These are phyloP conservation scores for Dendrolimus houi DNA, from an alignment of 2,888 invertebrate species.

Conservation along the genomic window DNA sequence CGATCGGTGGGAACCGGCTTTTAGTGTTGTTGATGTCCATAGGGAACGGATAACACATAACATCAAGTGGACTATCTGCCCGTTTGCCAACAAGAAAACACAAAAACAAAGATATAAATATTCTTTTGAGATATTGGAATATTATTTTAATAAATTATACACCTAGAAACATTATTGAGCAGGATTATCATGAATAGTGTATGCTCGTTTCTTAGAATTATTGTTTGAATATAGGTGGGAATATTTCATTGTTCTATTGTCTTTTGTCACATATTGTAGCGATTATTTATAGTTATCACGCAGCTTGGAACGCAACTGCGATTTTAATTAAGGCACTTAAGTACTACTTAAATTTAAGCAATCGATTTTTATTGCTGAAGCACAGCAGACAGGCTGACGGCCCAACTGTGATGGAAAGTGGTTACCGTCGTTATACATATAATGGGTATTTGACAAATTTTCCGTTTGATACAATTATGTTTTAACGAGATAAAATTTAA, in stretches of 20 bases:
- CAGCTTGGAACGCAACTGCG: slow-evolving; percentile 21
- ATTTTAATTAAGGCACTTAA: neutral
- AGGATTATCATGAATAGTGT: neutral
- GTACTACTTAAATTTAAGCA: no score
- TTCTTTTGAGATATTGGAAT: no score
- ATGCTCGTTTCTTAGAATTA: slow-evolving; percentile 45
- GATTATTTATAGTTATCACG: slow-evolving; percentile 56
- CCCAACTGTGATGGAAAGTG: no score
- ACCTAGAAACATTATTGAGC: neutral
- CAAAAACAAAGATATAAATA: no score
- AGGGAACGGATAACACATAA: no score
- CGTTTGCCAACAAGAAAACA: no score
- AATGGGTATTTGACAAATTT: neutral
- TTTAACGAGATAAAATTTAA: neutral
- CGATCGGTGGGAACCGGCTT: no score
- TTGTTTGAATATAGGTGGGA: slow-evolving; percentile 60
- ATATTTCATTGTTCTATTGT: slow-evolving; percentile 69
- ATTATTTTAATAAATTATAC: neutral
- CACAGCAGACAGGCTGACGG: no score
- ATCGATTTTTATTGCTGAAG: no score
- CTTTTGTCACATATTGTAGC: slow-evolving; percentile 49
- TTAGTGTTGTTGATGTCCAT: no score
- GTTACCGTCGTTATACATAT: neutral
- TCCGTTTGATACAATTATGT: neutral
- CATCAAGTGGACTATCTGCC: no score